These are phyloP conservation scores for Leuciscus idus DNA, from an alignment of 2,113 vertebrate species.

Conservation along the genomic window DNA sequence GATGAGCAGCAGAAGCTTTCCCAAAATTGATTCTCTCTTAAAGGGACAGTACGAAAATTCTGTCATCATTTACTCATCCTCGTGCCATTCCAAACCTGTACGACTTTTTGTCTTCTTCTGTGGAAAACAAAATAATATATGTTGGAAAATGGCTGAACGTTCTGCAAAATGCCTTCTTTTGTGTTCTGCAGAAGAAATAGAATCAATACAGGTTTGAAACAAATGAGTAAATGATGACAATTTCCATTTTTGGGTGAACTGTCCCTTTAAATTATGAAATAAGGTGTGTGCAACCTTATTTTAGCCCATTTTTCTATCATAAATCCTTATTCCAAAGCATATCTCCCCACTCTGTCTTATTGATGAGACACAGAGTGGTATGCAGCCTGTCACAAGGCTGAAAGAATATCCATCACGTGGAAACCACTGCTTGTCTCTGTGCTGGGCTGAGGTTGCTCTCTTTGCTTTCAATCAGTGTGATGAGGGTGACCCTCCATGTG, in stretches of 20 bases:
- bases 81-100: not conserved
- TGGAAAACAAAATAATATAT: too few species aligned
- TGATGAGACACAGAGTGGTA: conserved; percentile 32
- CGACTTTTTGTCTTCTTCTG: not conserved
- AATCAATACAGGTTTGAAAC: not conserved
- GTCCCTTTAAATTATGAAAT: not conserved
- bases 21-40: not conserved
- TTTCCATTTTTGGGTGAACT: not conserved
- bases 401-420: conserved; percentile 35
- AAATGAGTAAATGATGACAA: not conserved
- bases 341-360: not conserved
- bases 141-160: not conserved
- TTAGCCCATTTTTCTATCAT: not conserved
- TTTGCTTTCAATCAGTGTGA: conserved; percentile 29
- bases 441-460: conserved; percentile 26
- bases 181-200: not conserved
- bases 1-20: not conserved
- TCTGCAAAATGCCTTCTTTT: not conserved
- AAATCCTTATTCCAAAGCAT: not conserved
- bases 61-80: not conserved
- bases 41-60: not conserved
- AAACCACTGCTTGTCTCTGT: not conserved
- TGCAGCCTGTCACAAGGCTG: conserved; percentile 43
- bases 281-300: not conserved
- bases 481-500: conserved; percentile 52